Conservation (phyloP, 2,888 invertebrate genomes). For the Limenitis camilla region DNA sequence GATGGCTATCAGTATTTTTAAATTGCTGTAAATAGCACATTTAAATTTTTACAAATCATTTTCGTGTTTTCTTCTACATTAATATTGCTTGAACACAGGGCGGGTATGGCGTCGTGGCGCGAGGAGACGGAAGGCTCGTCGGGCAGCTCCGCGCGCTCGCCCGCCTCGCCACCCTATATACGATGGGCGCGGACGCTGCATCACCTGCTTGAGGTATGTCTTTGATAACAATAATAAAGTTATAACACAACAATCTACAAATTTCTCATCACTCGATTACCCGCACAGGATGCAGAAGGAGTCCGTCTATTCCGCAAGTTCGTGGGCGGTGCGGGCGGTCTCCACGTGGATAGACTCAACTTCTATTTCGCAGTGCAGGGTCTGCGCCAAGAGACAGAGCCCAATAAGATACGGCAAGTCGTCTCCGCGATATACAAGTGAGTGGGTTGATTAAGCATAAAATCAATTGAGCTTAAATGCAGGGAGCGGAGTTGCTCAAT, state of each 20-base stretch:
- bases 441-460: slow-evolving; percentile 27
- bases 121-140: slow-evolving; percentile 70
- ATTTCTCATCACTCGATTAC: neutral
- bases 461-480: too few species aligned
- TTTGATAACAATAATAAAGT: neutral
- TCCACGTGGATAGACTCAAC: slow-evolving; percentile 86
- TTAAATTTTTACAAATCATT: too few species aligned
- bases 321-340: slow-evolving; percentile 84
- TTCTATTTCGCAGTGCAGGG: slow-evolving; percentile 97
- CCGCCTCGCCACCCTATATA: slow-evolving; percentile 79
- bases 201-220: slow-evolving; percentile 80
- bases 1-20: too few species aligned
- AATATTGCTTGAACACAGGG: too few species aligned
- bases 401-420: slow-evolving; percentile 80
- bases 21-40: too few species aligned
- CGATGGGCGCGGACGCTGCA: slow-evolving; percentile 92
- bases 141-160: slow-evolving; percentile 66
- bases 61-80: too few species aligned
- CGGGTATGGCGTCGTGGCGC: slow-evolving; percentile 57
- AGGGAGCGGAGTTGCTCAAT: too few species aligned
- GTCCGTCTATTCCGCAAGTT: slow-evolving; percentile 89
- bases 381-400: slow-evolving; percentile 81
- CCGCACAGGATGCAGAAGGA: slow-evolving; percentile 85
- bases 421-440: slow-evolving; percentile 89
- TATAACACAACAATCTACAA: neutral